Evolutionary conservation across 2,888 invertebrate species (phyloP).

Genomic region (Heteromurus nitidus): DNA sequence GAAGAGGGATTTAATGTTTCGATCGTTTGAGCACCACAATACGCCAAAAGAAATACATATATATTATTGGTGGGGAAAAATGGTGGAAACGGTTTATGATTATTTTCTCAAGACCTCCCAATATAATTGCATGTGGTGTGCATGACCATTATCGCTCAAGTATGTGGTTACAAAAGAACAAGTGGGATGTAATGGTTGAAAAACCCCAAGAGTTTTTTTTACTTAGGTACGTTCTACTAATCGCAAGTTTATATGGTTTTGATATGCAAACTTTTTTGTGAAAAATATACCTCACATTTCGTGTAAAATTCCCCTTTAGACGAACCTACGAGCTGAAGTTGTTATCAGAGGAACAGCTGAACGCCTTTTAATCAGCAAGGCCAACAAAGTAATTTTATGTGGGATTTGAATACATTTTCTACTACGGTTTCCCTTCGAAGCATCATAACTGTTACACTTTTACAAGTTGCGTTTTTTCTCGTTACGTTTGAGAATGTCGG

Average conservation of each 20-base stretch:
- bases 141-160: background rate
- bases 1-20: too few species aligned
- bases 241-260: background rate
- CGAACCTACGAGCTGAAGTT: background rate
- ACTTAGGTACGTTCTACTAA: background rate
- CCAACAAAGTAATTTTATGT: too few species aligned
- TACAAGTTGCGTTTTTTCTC: too few species aligned
- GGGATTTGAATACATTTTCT: too few species aligned
- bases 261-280: background rate
- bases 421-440: too few species aligned
- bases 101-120: background rate
- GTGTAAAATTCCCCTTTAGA: background rate
- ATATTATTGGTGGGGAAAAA: too few species aligned
- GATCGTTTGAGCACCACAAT: too few species aligned
- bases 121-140: background rate
- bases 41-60: too few species aligned
- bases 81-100: background rate
- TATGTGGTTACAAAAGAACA: background rate
- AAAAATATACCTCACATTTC: background rate
- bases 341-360: too few species aligned
- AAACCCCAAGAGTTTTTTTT: background rate
- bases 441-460: too few species aligned
- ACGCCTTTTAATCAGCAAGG: too few species aligned
- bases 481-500: too few species aligned
- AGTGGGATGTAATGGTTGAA: background rate